phyloP scores from a whole-genome alignment of 2,797 vertebrate genomes.

The Mastacembelus armatus region DNA sequence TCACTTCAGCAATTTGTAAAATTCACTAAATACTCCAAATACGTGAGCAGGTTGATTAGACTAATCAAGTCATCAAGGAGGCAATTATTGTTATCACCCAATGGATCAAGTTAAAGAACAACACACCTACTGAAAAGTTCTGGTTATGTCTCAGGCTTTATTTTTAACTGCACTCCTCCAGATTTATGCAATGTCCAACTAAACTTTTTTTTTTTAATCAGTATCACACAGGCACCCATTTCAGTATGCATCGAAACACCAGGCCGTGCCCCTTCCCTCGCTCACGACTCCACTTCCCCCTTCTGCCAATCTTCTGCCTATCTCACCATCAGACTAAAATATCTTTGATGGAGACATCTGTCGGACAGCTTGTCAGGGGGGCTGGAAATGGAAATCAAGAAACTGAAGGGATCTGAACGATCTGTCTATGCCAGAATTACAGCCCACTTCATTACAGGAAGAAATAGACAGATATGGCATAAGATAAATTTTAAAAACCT shows the following conservation, averaged over 20 bases:
- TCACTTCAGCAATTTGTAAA: conserved; percentile 26
- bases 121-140: conserved; percentile 33
- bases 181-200: conserved; percentile 28
- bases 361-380: conserved; percentile 77
- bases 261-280: conserved; percentile 32
- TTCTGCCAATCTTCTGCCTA: conserved; percentile 65
- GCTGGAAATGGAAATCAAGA: conserved; percentile 78
- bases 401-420: conserved; percentile 76
- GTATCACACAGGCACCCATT: conserved; percentile 31
- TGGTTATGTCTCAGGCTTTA: conserved; percentile 33
- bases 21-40: conserved; percentile 27
- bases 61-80: conserved; percentile 46
- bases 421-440: conserved; percentile 75
- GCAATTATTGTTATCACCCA: conserved; percentile 39
- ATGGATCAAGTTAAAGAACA: conserved; percentile 19
- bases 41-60: conserved; percentile 49
- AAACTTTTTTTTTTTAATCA: conserved; percentile 61
- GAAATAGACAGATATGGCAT: conserved; percentile 61
- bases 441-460: conserved; percentile 75
- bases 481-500: conserved; percentile 53
- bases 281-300: conserved; percentile 28
- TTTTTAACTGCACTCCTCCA: conserved; percentile 14
- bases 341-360: conserved; percentile 79
- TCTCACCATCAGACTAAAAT: conserved; percentile 77
- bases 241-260: conserved; percentile 50